phyloP scores from a whole-genome alignment of 2,888 invertebrate species.

The Melanotus villosus region DNA sequence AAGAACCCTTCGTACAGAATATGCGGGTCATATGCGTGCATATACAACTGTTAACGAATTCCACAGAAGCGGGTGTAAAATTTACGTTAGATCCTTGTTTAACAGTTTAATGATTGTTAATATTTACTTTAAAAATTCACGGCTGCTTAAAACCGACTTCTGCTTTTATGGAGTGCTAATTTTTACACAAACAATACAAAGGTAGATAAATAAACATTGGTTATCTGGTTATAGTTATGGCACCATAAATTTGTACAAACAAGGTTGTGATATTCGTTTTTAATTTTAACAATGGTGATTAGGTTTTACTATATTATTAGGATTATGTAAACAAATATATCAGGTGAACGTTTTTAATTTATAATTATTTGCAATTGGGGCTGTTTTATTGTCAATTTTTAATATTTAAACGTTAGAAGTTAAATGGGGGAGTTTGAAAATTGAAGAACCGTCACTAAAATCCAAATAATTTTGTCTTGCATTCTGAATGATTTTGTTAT shows the following conservation, averaged over 20 bases:
- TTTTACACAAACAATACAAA: background rate
- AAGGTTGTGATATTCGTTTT: background rate
- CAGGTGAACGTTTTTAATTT: no score
- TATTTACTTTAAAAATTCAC: conserved; percentile 24
- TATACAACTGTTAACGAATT: no score
- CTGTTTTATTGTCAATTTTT: no score
- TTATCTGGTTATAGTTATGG: no score
- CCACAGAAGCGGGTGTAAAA: no score
- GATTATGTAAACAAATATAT: no score
- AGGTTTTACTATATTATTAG: background rate
- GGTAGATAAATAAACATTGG: conserved; percentile 21
- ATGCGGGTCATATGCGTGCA: conserved; percentile 47
- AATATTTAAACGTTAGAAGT: no score
- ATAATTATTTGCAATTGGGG: no score
- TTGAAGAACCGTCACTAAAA: no score
- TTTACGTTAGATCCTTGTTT: conserved; percentile 34
- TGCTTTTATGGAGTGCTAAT: conserved; percentile 4
- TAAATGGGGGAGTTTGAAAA: no score
- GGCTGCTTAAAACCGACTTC: conserved; percentile 11
- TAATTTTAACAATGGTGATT: conserved; percentile 1
- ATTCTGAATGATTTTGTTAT: no score
- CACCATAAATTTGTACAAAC: conserved; percentile 27
- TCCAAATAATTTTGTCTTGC: no score
- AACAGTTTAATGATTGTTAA: conserved; percentile 14
- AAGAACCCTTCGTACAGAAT: conserved; percentile 32